Base-by-base conservation (phyloP, 2,888 invertebrate species). In the Drosophila koepferae region DNA sequence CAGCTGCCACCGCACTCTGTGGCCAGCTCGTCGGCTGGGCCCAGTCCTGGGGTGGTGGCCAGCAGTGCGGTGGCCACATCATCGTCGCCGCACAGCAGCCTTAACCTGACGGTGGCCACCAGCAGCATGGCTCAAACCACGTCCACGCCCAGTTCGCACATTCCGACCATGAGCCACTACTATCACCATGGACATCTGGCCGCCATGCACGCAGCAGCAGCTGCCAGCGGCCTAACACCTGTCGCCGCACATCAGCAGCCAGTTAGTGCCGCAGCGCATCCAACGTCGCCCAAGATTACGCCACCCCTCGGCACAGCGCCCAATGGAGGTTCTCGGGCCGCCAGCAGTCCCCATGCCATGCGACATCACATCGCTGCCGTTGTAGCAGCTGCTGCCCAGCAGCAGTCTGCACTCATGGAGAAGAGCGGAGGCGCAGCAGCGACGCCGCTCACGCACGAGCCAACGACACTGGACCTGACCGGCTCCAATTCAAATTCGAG, bases 401-500 rank as follows among this genome's bases (percentile, higher is more conserved):
- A 75, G 36, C 77, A 76, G 56, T 72, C 82, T 59, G 66, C 63
- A 16, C 65, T 89, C 66, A 56, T 81, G 12, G 91, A 92, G 44
- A 91, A 92, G 61, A 12, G 40, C 38, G 14, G 38, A 5, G 8
- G 40, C 20, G 9, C 51, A 14, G 44, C 70, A 5, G 40, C 86
- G 9, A 73, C 74, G 10, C 60, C 90, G 3, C 66, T 73, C 12
- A 84, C 84, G 10, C 92, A 92, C 58, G 93, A 93, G 59, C 89
- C 91, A 14, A 71, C 92, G 16, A 92, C 92, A 2, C 77, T 93
- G n/a, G 93, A 93, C 78, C 74, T 93, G 46, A 93, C 92, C 3
- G 92, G 92, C 31, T 92, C 92, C 36, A 92, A 92, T 67, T 92
- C 92, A n/a, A 92, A 92, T 65, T 92, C 92, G 2, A 92, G 92